Evolutionary conservation across 2,888 invertebrate species (phyloP).

Genomic region (Acronicta alni): DNA sequence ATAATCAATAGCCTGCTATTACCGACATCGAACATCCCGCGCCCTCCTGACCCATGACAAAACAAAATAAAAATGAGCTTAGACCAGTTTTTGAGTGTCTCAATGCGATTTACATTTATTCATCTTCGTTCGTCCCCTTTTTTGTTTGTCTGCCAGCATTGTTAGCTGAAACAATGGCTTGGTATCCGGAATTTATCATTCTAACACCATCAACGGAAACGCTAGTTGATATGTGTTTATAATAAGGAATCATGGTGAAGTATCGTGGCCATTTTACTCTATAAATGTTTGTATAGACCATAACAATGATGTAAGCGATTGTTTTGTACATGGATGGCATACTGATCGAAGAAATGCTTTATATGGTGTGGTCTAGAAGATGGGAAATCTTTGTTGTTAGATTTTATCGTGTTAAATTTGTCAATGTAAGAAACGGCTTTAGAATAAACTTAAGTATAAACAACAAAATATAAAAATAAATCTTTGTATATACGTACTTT

Average conservation of each 20-base stretch:
- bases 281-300: slow-evolving; percentile 76
- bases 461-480: background rate
- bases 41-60: slow-evolving; percentile 43
- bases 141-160: slow-evolving; percentile 83
- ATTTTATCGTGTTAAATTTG: slow-evolving; percentile 35
- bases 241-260: slow-evolving; percentile 82
- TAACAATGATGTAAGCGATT: slow-evolving; percentile 78
- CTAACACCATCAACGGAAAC: slow-evolving; percentile 87
- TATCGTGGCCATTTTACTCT: slow-evolving; percentile 82
- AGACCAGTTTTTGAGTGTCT: slow-evolving; percentile 74
- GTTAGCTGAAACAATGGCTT: slow-evolving; percentile 85
- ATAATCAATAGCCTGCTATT: slow-evolving; percentile 45
- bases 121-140: slow-evolving; percentile 75
- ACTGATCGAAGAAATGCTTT: slow-evolving; percentile 42
- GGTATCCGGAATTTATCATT: slow-evolving; percentile 87
- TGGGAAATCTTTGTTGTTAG: slow-evolving; percentile 32
- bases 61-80: slow-evolving; percentile 60
- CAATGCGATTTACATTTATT: slow-evolving; percentile 85
- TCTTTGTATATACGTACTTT: slow-evolving; percentile 31
- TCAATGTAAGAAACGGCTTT: slow-evolving; percentile 15
- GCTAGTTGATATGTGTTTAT: slow-evolving; percentile 85
- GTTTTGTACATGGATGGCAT: slow-evolving; percentile 53
- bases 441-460: too few relatives aligned
- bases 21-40: slow-evolving; percentile 28
- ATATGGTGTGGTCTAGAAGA: slow-evolving; percentile 41